Percentiles rank a stretch among this genome's conserved stretches.
These are phyloP conservation scores for Drosophila grimshawi DNA, from an alignment of 1,140 invertebrate genomes.

Conservation along the genomic window DNA sequence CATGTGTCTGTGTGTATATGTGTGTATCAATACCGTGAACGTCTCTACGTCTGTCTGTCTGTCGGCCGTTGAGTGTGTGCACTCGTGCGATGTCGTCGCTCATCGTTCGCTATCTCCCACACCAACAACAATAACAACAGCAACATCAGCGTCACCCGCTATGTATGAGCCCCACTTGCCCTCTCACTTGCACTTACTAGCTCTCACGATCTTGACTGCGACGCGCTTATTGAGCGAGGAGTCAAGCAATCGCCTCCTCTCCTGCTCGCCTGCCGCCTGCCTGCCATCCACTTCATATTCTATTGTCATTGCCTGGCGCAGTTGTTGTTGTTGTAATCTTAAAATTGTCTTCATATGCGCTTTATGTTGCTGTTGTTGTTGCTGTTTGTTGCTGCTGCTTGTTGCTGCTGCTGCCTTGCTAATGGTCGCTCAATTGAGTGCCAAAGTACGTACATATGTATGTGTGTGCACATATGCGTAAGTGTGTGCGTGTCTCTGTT, in stretches of 20 bases:
- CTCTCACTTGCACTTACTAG: constrained; percentile 18
- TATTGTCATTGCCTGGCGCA: constrained; percentile 67
- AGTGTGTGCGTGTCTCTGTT: constrained; percentile 25
- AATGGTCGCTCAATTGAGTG: constrained; percentile 80
- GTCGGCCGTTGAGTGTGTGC: constrained; percentile 42
- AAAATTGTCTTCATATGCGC: constrained; percentile 72
- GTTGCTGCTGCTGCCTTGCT: constrained; percentile 64
- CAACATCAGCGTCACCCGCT: constrained; percentile 14
- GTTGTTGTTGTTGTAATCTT: constrained; percentile 72
- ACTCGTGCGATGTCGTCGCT: constrained; percentile 59
- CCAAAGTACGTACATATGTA: constrained; percentile 65
- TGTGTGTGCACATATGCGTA: constrained; percentile 21
- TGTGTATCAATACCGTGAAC: constrained; percentile 37
- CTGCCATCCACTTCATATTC: constrained; percentile 71
- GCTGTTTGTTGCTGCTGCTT: constrained; percentile 58
- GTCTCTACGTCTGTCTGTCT: constrained; percentile 26
- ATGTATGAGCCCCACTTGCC: constrained; percentile 40
- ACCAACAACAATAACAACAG: constrained; percentile 27
- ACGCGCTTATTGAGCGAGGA: constrained; percentile 44
- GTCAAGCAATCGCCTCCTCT: constrained; percentile 24
- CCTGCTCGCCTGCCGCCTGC: constrained; percentile 34
- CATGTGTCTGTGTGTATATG: constrained; percentile 3
- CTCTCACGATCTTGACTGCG: constrained; percentile 29
- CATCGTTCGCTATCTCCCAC: constrained; percentile 50
- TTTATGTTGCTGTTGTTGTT: constrained; percentile 48